Base-by-base conservation (phyloP, 2,888 invertebrate genomes). In the Perdita meconis region DNA sequence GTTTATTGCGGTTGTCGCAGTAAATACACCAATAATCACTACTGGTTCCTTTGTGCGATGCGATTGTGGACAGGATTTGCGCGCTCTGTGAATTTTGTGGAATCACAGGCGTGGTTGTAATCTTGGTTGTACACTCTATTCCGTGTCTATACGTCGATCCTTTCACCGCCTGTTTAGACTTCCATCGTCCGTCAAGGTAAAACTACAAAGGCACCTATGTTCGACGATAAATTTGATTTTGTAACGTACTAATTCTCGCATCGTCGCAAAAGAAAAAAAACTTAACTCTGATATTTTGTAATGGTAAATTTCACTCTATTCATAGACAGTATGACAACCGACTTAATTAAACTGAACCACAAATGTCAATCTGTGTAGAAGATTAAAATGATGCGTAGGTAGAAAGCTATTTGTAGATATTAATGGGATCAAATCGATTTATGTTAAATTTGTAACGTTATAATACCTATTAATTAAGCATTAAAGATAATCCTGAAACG, bases 21-120 rank as follows among this genome's bases (percentile, higher is more conserved):
- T 55, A 10, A 10, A 19, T 13, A 8, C 6, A 38, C 36, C 55
- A 56, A 55, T n/a, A 55, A 24, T 42, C 16, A 42, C 51, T 8
- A 50, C n/a, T n/a, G 13, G 12, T 36, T 30, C 2, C 22, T 40
- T 19, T 12, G 44, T 8, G 13, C 22, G 12, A 34, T 56, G 12
- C 22, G 8, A 38, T 22, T 22, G 13, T 1, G 5, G n/a, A 12
- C 19, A 57, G 69, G 61, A 69, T 44, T 47, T 30, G 55, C 55
- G 38, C 0, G 42, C 71, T 53, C 44, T 50, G 40, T 55, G 64
- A 65, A 53, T 63, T 76, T 63, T 47, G 59, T 74, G 71, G 63
- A 47, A 40, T 61, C 38, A 66, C 59, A 53, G 76, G 82, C 72
- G 84, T 84, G 77, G 80, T 66, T 68, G 68, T 78, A 78, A 59